Evolutionary conservation across 64 coral and sea anemone species (phyloP), one percentile per base, ranked within the genome.

Genomic region (Acropora yongei): DNA sequence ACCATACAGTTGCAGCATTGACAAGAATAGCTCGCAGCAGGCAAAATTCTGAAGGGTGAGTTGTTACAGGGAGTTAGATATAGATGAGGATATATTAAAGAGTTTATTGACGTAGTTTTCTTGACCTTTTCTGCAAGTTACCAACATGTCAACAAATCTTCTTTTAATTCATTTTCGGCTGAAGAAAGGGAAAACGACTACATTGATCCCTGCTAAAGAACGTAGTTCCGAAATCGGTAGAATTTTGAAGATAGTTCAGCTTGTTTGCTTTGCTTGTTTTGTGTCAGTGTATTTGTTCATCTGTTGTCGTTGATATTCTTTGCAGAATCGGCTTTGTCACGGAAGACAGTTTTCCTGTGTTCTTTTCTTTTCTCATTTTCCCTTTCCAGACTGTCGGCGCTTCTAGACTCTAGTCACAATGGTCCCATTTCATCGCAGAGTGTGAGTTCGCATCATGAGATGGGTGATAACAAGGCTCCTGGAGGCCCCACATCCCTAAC

Each of bases 1-100:
- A 90, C 67, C 93, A 98, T 73, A 95, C 96, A 3, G 93, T 98
- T 82, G 96, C 95, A 93, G 91, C 96, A 14, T 72, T 98, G 84
- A 95, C 96, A 3, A 95, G 96, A 49, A 93, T 98, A 18, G 96
- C 96, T 46, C 92, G 93, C 71, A 93, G 81, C 90, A 90, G 93
- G 69, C 93, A 95, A 81, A 95, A 90, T 60, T 84, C 90, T 43
- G 90, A 95, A 69, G 90, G 96, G 93, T 95, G 41, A 51, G 90
- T 93, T 55, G 51, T 30, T 30, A 30, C 30, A 30, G 30, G 30
- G 30, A 30, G 30, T 30, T 30, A 30, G 30, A 30, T 30, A 30
- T 30, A 30, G 30, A 30, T 30, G 30, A 30, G 30, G 0, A 30
- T 30, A 30, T 30, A 30, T 0, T 0, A 30, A 30, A 30, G 30